Base-by-base conservation (phyloP, 2,888 invertebrate species). In the Bimastos eiseni region DNA sequence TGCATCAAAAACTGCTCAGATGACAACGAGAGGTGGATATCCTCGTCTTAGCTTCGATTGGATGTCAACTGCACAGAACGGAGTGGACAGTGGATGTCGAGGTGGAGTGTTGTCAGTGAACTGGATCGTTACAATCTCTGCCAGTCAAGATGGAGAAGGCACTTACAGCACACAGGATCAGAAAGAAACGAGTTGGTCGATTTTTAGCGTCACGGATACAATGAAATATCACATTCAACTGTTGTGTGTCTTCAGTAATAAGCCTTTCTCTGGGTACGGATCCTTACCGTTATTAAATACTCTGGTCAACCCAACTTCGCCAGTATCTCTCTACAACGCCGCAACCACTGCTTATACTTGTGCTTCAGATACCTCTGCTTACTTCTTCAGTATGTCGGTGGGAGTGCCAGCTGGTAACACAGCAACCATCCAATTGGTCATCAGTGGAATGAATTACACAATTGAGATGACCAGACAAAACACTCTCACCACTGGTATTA, bases 381-480 rank as follows among this genome's bases (percentile, higher is more conserved):
- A 89, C 49, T 91, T 89, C 49, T 89, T 91, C 89, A 91, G 89
- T 83, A 90, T 91, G 86, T 89, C 90, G 30, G 91, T 89, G 15
- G 91, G 91, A 49, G 91, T 91, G 44, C 38, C 90, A 11, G 89
- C 89, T 38, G 90, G 86, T 19, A 37, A 49, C 37, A 17, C 34
- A 11, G 44, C 91, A 19, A 38, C 41, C 49, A n/a, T 90, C n/a
- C 36, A 89, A 6, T 33, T 90, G 21, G 38, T 55, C 11, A 89
- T 84, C 30, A 55, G 84, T 86, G 30, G 44, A 19, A 89, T 86
- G 34, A 30, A 83, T 3, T 55, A 90, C 30, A 86, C 37, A 0
- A 90, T 88, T 44, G 89, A 36, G n/a, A 90, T 90, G 33, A 91
- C 84, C 83, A 84, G 89, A 37, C 24, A 89, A 30, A 55, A n/a